Conservation (phyloP, 2,113 vertebrate genomes). For the Carassius gibelio region DNA sequence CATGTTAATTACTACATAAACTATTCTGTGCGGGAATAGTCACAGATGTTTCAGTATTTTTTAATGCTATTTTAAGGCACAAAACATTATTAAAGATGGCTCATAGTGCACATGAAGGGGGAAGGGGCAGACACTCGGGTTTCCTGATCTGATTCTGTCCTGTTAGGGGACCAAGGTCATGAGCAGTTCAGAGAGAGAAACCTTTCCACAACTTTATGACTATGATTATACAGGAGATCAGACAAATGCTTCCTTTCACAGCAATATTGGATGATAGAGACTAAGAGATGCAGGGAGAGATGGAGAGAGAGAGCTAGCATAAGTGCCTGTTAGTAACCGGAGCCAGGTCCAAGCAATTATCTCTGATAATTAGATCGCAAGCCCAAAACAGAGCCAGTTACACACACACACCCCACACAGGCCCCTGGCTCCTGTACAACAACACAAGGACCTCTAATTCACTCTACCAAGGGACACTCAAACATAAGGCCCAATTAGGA, state of each 20-base stretch:
- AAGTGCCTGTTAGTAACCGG: slow-evolving; percentile 56
- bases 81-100: not conserved
- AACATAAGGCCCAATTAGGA: slow-evolving; percentile 60
- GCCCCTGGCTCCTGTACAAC: slow-evolving; percentile 45
- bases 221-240: slow-evolving; percentile 48
- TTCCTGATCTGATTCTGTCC: slow-evolving; percentile 16
- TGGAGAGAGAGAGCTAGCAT: slow-evolving; percentile 33
- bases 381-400: slow-evolving; percentile 51
- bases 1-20: not conserved
- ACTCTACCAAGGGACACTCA: slow-evolving; percentile 60
- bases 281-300: slow-evolving; percentile 22
- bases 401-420: slow-evolving; percentile 36
- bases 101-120: slow-evolving; percentile 23
- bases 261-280: slow-evolving; percentile 21
- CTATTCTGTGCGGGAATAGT: not conserved
- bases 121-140: not conserved
- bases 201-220: slow-evolving; percentile 49
- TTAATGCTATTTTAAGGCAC: not conserved
- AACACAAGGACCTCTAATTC: slow-evolving; percentile 60
- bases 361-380: slow-evolving; percentile 61
- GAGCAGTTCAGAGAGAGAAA: slow-evolving; percentile 47
- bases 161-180: slow-evolving; percentile 36
- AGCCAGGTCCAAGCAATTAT: slow-evolving; percentile 63
- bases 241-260: slow-evolving; percentile 52
- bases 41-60: not conserved